phyloP scores from a whole-genome alignment of 2,797 vertebrate species.

The Cynopterus sphinx region DNA sequence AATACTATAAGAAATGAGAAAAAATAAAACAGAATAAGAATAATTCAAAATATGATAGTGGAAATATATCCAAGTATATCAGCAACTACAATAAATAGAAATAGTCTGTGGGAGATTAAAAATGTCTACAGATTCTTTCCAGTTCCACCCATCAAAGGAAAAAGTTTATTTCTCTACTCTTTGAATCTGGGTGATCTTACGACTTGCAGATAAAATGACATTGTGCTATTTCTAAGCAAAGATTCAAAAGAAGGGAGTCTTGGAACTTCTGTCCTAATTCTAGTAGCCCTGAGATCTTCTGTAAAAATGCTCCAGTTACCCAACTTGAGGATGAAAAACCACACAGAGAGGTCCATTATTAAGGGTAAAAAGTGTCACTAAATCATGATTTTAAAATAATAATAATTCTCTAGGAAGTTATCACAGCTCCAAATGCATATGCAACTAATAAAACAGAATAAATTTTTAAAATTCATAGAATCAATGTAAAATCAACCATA shows the following conservation, averaged over 20 bases:
- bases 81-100: background rate
- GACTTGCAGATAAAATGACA: background rate
- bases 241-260: background rate
- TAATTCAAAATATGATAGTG: background rate
- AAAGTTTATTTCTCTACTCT: background rate
- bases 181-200: background rate
- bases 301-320: background rate
- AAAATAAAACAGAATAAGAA: background rate
- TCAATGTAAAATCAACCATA: background rate
- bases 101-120: background rate
- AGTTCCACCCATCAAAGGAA: background rate
- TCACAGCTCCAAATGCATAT: background rate
- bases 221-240: background rate
- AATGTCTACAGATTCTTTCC: background rate
- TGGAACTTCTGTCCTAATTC: background rate
- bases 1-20: background rate
- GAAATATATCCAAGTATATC: background rate
- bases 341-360: background rate
- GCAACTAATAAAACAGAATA: background rate
- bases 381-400: background rate
- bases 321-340: background rate
- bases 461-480: background rate
- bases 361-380: background rate
- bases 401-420: background rate
- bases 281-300: background rate